Evolutionary conservation across 2,797 vertebrate species (phyloP), one percentile per base, ranked within the genome.

Genomic region (Leptatherina wallacei): DNA sequence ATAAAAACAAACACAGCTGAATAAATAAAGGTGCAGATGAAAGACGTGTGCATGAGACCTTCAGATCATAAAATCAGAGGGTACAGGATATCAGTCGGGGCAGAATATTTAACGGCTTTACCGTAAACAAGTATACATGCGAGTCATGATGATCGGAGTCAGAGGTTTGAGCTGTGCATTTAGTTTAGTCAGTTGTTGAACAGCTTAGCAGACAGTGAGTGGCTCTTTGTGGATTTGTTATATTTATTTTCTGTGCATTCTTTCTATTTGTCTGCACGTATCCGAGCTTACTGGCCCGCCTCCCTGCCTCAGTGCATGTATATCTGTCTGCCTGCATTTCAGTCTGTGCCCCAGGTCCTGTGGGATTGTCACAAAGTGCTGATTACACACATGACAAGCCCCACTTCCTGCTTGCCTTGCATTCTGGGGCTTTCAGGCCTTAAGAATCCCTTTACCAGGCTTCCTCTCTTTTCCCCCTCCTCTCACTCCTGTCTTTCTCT

Each of bases 321-420:
- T 89, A 76, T 90, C 73, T 86, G 84, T 84, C 77, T 69, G 88
- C 81, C 84, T 82, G 88, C 82, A 57, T 90, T 85, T 88, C 84
- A 77, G 86, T 84, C 84, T 81, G 82, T 85, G 85, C 89, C 86
- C 77, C 70, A 60, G 86, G 85, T 89, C 90, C 88, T 89, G 78
- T 78, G 91, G 90, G 91, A 91, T 90, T 89, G 88, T 93, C 89
- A 91, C 91, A 94, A 90, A 93, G 90, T 93, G 91, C 93, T 94
- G 92, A 94, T 93, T 92, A 92, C 92, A 94, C 89, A 93, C 89
- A 90, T 86, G 91, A 94, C 93, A 92, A 91, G 89, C 76, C 82
- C 67, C 66, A 89, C 93, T 93, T 95, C 91, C 93, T 95, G 94
- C 93, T 93, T 93, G 89, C 88, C 90, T 91, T 93, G 93, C 93